A percentile compares a stretch with the other conserved stretches of the same genome.
These are phyloP conservation scores for Coleophora deauratella DNA, from an alignment of 2,888 invertebrate genomes.

Conservation along the genomic window DNA sequence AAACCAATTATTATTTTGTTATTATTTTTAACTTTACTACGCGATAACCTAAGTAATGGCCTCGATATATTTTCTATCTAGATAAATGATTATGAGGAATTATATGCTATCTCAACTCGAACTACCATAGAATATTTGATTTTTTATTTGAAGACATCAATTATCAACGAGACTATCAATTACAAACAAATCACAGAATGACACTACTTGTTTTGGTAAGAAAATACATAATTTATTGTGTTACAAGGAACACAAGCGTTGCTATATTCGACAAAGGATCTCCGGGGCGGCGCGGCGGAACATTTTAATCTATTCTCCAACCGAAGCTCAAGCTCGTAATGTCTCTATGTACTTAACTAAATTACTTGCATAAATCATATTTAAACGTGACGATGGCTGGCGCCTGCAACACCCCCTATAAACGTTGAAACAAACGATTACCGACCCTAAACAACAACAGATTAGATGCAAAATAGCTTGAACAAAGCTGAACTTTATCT, in stretches of 20 bases:
- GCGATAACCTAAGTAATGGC: too few relatives aligned
- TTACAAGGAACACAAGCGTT: constrained; percentile 22
- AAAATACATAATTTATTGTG: constrained; percentile 37
- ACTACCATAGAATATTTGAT: too few relatives aligned
- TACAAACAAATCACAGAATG: too few relatives aligned
- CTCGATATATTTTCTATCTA: too few relatives aligned
- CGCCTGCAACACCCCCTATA: constrained; percentile 28
- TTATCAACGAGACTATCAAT: too few relatives aligned
- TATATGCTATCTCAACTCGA: too few relatives aligned
- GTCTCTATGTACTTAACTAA: constrained; percentile 70
- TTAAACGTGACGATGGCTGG: constrained; percentile 63
- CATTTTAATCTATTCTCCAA: constrained; percentile 63
- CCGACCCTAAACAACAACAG: constrained; percentile 23
- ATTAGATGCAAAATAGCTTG: constrained; percentile 27
- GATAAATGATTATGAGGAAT: too few relatives aligned
- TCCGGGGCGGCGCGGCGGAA: constrained; percentile 40
- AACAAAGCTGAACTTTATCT: constrained; percentile 1
- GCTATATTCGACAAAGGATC: constrained; percentile 34
- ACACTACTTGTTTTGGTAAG: constrained; percentile 8
- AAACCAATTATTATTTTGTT: too few relatives aligned
- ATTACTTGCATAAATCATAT: constrained; percentile 74
- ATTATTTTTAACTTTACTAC: too few relatives aligned
- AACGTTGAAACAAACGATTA: constrained; percentile 23
- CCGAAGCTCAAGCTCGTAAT: constrained; percentile 42
- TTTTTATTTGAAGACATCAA: too few relatives aligned